These are phyloP conservation scores for Columbina picui DNA, from an alignment of 2,113 vertebrate genomes.

Conservation along the genomic window DNA sequence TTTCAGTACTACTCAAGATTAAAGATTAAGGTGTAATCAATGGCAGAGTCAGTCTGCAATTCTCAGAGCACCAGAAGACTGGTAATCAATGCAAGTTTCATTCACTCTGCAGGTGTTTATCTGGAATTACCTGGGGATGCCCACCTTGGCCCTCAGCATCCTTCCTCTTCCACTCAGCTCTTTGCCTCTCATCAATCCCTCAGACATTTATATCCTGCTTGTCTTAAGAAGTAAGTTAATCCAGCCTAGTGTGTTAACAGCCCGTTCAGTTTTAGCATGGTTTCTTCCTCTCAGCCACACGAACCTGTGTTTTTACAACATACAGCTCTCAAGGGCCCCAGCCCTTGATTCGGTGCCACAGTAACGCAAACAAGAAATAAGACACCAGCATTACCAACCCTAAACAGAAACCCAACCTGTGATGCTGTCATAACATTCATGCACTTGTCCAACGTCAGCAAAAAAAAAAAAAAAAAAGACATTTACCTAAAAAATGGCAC, in stretches of 20 bases:
- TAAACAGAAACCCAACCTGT: background rate
- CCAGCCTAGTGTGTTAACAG: background rate
- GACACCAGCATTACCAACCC: accelerated
- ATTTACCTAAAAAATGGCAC: background rate
- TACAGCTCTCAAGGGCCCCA: accelerated
- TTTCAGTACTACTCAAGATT: background rate
- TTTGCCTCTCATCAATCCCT: background rate
- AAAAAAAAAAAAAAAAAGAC: background rate
- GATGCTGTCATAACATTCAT: accelerated
- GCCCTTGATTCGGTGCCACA: accelerated
- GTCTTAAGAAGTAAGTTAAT: background rate
- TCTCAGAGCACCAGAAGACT: background rate
- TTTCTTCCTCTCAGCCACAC: accelerated
- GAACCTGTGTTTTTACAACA: background rate
- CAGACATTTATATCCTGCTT: background rate
- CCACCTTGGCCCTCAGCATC: background rate
- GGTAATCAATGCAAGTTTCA: background rate
- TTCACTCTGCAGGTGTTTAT: background rate
- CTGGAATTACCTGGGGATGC: background rate
- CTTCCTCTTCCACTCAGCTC: background rate
- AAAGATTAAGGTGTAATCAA: accelerated
- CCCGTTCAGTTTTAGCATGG: accelerated
- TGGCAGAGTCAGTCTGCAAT: background rate
- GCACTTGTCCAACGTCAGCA: background rate
- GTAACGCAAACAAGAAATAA: background rate